phyloP scores from a whole-genome alignment of 2,888 invertebrate genomes.

The Uropetala carovei region DNA sequence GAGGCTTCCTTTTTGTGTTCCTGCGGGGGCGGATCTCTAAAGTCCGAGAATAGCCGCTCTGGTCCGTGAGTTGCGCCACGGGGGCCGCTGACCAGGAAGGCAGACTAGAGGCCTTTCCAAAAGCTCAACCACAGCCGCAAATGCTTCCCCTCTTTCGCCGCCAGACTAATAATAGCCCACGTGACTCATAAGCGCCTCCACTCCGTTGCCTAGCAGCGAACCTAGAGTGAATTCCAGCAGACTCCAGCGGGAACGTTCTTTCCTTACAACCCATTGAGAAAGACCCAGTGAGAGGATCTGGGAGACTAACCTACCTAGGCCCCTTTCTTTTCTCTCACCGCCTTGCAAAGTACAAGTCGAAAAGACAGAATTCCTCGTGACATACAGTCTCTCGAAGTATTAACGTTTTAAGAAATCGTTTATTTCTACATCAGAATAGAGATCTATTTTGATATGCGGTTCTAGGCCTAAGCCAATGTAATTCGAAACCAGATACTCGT shows the following conservation, averaged over 20 bases:
- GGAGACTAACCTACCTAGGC: neutral
- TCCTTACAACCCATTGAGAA: neutral
- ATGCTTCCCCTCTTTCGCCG: slow-evolving; percentile 44
- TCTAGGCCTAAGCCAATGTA: neutral
- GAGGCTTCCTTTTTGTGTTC: slow-evolving; percentile 9
- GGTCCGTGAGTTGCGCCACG: slow-evolving; percentile 18
- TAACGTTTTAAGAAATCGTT: neutral
- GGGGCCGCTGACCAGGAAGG: slow-evolving; percentile 16
- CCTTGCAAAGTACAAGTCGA: no score
- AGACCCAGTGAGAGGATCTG: neutral
- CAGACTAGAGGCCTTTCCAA: neutral
- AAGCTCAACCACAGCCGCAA: neutral
- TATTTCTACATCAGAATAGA: neutral
- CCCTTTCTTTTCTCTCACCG: no score
- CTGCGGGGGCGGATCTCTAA: slow-evolving; percentile 30
- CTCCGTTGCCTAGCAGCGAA: neutral
- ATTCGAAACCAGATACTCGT: neutral
- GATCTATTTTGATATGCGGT: neutral
- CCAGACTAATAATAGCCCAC: slow-evolving; percentile 19
- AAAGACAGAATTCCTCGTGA: neutral
- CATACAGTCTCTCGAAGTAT: neutral
- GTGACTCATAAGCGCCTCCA: slow-evolving; percentile 46
- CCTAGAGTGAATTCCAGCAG: neutral
- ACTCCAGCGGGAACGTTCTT: neutral
- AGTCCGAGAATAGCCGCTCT: slow-evolving; percentile 50